A percentile compares a stretch with the other conserved stretches of the same genome.
Conservation (phyloP, 2,888 invertebrate species). For the Tiphia femorata region DNA sequence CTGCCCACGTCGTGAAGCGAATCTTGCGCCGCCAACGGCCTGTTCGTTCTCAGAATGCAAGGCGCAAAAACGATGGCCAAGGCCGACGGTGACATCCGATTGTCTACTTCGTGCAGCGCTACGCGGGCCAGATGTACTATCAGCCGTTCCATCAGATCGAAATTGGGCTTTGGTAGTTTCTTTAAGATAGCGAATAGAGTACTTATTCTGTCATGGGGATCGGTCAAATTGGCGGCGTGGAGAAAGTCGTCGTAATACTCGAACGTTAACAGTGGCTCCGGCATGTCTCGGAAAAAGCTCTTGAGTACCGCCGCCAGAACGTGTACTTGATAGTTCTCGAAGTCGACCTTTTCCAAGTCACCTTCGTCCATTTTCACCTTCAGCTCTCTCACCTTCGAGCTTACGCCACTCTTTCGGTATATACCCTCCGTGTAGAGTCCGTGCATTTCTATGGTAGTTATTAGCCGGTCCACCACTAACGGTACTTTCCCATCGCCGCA, state of each 20-base stretch:
- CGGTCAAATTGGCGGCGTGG: slow-evolving; percentile 86
- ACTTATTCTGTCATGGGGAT: slow-evolving; percentile 84
- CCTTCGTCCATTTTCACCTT: slow-evolving; percentile 82
- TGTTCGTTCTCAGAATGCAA: slow-evolving; percentile 90
- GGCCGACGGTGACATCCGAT: slow-evolving; percentile 92
- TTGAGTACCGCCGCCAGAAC: slow-evolving; percentile 92
- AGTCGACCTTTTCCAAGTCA: slow-evolving; percentile 79
- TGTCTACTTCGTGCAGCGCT: slow-evolving; percentile 86
- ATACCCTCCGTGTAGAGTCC: slow-evolving; percentile 94
- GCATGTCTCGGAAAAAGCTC: slow-evolving; percentile 91
- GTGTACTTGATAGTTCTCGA: slow-evolving; percentile 88
- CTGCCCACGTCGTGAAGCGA: slow-evolving; percentile 90
- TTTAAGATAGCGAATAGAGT: slow-evolving; percentile 89
- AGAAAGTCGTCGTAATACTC: slow-evolving; percentile 96
- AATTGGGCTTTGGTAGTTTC: slow-evolving; percentile 90
- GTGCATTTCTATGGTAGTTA: slow-evolving; percentile 91
- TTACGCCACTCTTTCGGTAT: slow-evolving; percentile 92
- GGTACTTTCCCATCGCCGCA: slow-evolving; percentile 86
- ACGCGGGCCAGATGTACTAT: slow-evolving; percentile 94
- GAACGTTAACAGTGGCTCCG: slow-evolving; percentile 92
- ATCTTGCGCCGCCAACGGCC: slow-evolving; percentile 90
- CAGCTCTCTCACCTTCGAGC: slow-evolving; percentile 85
- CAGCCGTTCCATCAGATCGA: slow-evolving; percentile 90
- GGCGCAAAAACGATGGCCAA: slow-evolving; percentile 96
- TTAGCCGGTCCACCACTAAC: slow-evolving; percentile 87